These are phyloP conservation scores for Fragum sueziense DNA, from an alignment of 2,888 invertebrate species.

Conservation along the genomic window DNA sequence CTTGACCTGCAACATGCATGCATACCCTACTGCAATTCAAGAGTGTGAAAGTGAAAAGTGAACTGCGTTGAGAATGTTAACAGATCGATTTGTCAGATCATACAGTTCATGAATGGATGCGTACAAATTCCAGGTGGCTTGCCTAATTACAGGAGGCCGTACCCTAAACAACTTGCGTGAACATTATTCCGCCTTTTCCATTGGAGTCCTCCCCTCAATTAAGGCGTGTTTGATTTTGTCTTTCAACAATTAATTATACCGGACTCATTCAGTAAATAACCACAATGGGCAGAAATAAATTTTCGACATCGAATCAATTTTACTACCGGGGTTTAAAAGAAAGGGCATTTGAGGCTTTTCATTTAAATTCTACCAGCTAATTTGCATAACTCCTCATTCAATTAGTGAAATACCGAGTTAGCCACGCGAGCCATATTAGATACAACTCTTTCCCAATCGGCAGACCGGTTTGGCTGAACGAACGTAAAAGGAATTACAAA, in stretches of 20 bases:
- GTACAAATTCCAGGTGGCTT: background rate
- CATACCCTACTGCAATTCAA: too few relatives aligned
- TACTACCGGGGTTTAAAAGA: constrained; percentile 4
- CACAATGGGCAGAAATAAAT: constrained; percentile 13
- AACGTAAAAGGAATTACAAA: too few relatives aligned
- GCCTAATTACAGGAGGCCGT: background rate
- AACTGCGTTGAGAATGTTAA: too few relatives aligned
- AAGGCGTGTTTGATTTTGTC: constrained; percentile 11
- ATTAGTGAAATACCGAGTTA: background rate
- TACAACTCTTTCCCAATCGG: too few relatives aligned
- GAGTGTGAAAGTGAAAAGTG: too few relatives aligned
- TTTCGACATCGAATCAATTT: constrained; percentile 18
- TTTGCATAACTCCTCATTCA: constrained; percentile 14
- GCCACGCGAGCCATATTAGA: constrained; percentile 14
- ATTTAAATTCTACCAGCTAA: constrained; percentile 17
- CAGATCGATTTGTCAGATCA: too few relatives aligned
- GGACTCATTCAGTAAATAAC: constrained; percentile 20
- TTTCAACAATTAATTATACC: constrained; percentile 17
- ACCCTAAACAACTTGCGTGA: background rate
- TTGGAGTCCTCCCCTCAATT: constrained; percentile 8
- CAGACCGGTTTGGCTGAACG: too few relatives aligned
- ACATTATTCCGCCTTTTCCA: background rate
- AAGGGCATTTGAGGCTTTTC: background rate
- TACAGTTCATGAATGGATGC: background rate
- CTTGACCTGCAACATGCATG: too few relatives aligned